Evolutionary conservation across 2,888 invertebrate genomes (phyloP).

Genomic region (Patella ulyssiponensis): DNA sequence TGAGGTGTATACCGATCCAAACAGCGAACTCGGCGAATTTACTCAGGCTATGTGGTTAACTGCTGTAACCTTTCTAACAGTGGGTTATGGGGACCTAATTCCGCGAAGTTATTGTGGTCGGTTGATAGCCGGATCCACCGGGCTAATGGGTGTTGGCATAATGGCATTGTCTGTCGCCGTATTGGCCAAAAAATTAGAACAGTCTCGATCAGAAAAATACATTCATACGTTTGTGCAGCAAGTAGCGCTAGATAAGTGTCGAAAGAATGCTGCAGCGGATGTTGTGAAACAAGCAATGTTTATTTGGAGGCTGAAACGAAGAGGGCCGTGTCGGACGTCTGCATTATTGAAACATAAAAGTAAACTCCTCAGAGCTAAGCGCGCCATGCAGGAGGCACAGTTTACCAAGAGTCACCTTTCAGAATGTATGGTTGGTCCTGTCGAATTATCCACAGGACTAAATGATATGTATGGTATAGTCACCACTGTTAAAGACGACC

Average conservation of each 20-base stretch:
- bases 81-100: slow-evolving; percentile 63
- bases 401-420: slow-evolving; percentile 49
- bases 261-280: slow-evolving; percentile 52
- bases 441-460: slow-evolving; percentile 54
- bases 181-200: slow-evolving; percentile 61
- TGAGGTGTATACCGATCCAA: slow-evolving; percentile 54
- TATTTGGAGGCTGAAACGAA: slow-evolving; percentile 49
- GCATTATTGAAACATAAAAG: slow-evolving; percentile 49
- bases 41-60: slow-evolving; percentile 62
- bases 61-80: slow-evolving; percentile 60
- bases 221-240: slow-evolving; percentile 60
- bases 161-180: slow-evolving; percentile 63
- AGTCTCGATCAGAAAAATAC: slow-evolving; percentile 57
- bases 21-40: slow-evolving; percentile 44
- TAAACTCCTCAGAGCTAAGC: slow-evolving; percentile 50
- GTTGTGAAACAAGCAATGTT: slow-evolving; percentile 53
- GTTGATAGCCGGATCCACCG: slow-evolving; percentile 55
- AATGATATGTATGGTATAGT: slow-evolving; percentile 50
- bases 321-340: slow-evolving; percentile 40
- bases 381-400: slow-evolving; percentile 52
- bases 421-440: slow-evolving; percentile 52
- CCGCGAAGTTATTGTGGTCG: slow-evolving; percentile 60
- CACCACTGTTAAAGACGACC: slow-evolving; percentile 47
- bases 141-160: slow-evolving; percentile 62
- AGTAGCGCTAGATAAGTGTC: slow-evolving; percentile 52